Base-by-base conservation (phyloP, 2,113 vertebrate genomes). In the Odocoileus virginianus region DNA sequence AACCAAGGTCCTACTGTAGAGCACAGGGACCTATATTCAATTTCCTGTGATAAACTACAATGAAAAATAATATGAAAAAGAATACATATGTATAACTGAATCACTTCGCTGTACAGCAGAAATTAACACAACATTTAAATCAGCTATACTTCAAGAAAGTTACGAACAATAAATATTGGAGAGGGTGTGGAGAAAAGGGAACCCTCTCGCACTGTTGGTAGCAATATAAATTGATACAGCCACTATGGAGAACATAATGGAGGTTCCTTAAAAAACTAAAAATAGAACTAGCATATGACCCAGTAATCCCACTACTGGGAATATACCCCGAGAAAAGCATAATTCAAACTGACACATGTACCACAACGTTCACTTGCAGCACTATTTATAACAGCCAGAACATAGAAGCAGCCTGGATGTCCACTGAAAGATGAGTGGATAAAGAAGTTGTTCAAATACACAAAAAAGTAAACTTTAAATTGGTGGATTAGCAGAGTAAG, bases 391-490 rank as follows among this genome's bases (percentile, higher is more conserved):
- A 79, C 45, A 50, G 45, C 16, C 45, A 33, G 28, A 15, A 79
- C 30, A 19, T 11, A 30, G 76, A 79, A 79, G 28, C 76, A 79
- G 50, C 43, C 5, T 79, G 16, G 45, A 79, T 33, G 28, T 79
- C 28, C 76, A 50, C 12, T 47, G 16, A 79, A 17, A 50, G 76
- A 30, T 15, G 16, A 79, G 8, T 79, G 28, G 76, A 47, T 79
- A 79, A 79, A 79, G 28, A 79, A 79, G 28, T 8, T 30, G 76
- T 11, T 50, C 15, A 50, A 47, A 50, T 79, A 30, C 9, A 50
- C 28, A 79, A 97, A 81, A 93, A 85, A 81, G 61, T 85, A 15
- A 86, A 97, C 81, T 87, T 88, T 71, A 87, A 47, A 96, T 85
- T 91, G 95, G 45, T 82, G 28, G 12, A 33, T 85, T 33, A 89